These are phyloP conservation scores for Troides aeacus DNA, from an alignment of 2,888 invertebrate genomes.

Conservation along the genomic window DNA sequence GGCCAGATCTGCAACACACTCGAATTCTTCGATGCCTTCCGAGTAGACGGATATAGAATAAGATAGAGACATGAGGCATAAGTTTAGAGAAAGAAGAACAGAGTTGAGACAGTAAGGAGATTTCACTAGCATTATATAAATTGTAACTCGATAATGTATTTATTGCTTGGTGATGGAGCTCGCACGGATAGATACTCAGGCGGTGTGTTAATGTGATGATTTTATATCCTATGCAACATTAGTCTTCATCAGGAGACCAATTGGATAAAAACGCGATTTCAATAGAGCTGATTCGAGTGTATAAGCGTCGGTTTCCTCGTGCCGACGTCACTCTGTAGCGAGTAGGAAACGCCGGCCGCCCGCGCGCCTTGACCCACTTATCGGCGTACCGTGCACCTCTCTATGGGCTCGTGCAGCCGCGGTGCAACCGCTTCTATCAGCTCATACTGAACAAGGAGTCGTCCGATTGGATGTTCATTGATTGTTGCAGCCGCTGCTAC, in stretches of 20 bases:
- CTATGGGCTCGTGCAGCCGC: slow-evolving; percentile 51
- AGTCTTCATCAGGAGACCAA: slow-evolving; percentile 18
- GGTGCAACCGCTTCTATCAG: slow-evolving; percentile 41
- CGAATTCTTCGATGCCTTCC: no score
- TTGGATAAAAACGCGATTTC: slow-evolving; percentile 36
- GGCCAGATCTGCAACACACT: no score
- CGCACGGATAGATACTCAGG: no score
- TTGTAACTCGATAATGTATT: no score
- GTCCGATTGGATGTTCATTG: slow-evolving; percentile 13
- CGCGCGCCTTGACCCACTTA: slow-evolving; percentile 74
- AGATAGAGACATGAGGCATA: no score
- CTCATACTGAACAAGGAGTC: slow-evolving; percentile 23
- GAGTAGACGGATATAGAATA: no score
- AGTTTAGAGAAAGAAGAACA: no score
- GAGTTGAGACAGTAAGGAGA: no score
- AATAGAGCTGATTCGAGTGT: slow-evolving; percentile 51
- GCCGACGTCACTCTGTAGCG: slow-evolving; percentile 37
- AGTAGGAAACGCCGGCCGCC: slow-evolving; percentile 68
- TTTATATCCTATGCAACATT: slow-evolving; percentile 6
- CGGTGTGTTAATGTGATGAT: no score
- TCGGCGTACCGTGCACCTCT: slow-evolving; percentile 36
- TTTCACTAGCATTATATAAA: no score
- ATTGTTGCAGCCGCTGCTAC: background rate
- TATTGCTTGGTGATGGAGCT: no score
- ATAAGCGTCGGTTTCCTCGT: slow-evolving; percentile 70